Evolutionary conservation across 2,888 invertebrate genomes (phyloP).

Genomic region (Hyposoter didymator): DNA sequence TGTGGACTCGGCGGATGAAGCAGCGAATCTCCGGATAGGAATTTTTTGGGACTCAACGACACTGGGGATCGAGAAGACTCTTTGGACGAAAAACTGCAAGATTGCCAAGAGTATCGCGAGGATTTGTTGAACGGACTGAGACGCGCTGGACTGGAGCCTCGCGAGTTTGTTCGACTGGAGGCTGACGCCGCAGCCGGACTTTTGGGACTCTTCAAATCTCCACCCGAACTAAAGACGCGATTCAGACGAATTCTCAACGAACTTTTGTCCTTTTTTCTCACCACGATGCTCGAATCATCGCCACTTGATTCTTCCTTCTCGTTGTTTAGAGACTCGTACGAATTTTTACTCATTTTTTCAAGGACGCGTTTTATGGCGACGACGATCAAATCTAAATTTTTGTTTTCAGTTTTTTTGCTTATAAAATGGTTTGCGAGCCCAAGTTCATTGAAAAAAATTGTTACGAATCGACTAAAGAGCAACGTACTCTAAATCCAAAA

Average conservation of each 20-base stretch:
- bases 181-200: conserved; percentile 63
- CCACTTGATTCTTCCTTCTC: conserved; percentile 57
- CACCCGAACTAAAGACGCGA: conserved; percentile 70
- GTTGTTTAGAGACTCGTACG: conserved; percentile 58
- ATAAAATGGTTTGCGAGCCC: no score
- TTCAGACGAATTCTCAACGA: conserved; percentile 72
- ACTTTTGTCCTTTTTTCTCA: conserved; percentile 63
- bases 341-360: conserved; percentile 51
- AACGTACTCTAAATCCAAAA: no score
- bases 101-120: conserved; percentile 74
- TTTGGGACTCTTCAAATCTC: conserved; percentile 66
- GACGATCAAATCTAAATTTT: no score
- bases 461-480: no score
- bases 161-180: conserved; percentile 67
- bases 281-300: conserved; percentile 42
- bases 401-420: no score
- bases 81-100: conserved; percentile 10
- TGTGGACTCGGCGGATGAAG: conserved; percentile 62
- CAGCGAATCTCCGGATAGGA: conserved; percentile 43
- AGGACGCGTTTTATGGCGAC: no score
- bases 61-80: conserved; percentile 54
- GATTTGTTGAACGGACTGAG: conserved; percentile 65
- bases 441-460: no score
- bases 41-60: conserved; percentile 58
- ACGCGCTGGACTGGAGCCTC: conserved; percentile 67